phyloP scores from a whole-genome alignment of 2,888 invertebrate species.

The Heliconius ismenius region DNA sequence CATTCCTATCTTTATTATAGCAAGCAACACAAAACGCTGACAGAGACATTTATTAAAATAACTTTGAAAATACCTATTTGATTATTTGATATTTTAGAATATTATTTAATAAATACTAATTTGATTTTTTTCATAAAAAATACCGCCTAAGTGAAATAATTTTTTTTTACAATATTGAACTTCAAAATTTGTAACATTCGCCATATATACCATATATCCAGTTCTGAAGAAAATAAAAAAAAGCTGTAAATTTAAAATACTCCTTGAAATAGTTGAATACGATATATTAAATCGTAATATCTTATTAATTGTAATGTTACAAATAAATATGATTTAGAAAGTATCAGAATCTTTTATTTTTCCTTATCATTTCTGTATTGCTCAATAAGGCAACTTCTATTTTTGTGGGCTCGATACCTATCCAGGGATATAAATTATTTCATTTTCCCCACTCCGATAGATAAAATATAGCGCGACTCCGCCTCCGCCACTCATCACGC shows the following conservation, averaged over 20 bases:
- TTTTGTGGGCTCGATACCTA: neutral
- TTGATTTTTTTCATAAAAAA: neutral
- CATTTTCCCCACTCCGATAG: neutral
- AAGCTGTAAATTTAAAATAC: neutral
- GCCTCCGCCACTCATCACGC: too few relatives aligned
- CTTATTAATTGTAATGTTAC: neutral
- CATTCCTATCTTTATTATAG: neutral
- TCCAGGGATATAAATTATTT: neutral
- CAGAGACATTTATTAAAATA: neutral
- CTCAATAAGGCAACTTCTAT: neutral
- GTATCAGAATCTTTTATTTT: neutral
- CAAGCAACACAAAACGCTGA: neutral
- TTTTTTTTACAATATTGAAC: too few relatives aligned
- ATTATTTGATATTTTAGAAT: neutral
- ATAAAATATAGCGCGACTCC: neutral
- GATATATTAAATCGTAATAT: neutral
- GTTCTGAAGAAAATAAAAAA: neutral
- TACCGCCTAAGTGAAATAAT: too few relatives aligned
- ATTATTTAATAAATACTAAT: neutral
- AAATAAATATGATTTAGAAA: constrained; percentile 14
- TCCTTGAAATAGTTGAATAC: neutral
- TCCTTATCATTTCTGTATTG: neutral
- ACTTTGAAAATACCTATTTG: neutral
- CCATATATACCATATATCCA: too few relatives aligned
- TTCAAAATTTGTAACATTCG: too few relatives aligned